These are phyloP conservation scores for Acropora yongei DNA, from an alignment of 64 coral and sea anemone genomes.

Conservation along the genomic window DNA sequence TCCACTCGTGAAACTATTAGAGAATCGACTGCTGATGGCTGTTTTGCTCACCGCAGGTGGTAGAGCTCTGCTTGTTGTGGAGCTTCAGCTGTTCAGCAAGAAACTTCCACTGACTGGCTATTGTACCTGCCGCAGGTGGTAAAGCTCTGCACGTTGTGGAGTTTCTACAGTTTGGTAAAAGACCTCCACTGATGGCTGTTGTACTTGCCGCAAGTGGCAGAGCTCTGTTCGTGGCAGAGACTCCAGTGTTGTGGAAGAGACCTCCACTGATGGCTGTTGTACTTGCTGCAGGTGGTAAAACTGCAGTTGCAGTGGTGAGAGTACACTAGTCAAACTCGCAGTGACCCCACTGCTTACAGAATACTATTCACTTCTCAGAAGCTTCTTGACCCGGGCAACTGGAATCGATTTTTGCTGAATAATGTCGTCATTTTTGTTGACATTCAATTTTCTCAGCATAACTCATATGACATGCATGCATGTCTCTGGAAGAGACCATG, in stretches of 20 bases:
- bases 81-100: neutral
- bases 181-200: neutral
- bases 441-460: slow-evolving; percentile 50
- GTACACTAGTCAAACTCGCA: neutral
- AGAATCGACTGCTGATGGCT: neutral
- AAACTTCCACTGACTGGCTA: neutral
- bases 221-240: no score
- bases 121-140: neutral
- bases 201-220: neutral
- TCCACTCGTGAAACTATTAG: neutral
- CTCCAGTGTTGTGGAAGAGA: neutral
- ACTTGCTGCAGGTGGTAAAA: neutral
- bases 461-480: slow-evolving; percentile 50
- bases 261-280: slow-evolving; percentile 20
- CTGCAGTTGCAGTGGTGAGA: neutral
- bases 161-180: neutral
- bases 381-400: slow-evolving; percentile 49
- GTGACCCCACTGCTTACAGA: no score
- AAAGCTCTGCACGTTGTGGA: no score
- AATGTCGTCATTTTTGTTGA: slow-evolving; percentile 67
- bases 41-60: neutral
- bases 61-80: no score
- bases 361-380: slow-evolving; percentile 40
- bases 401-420: slow-evolving; percentile 60
- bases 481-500: slow-evolving; percentile 56